Base-by-base conservation (phyloP, 2,797 vertebrate species). In the Antrozous pallidus region DNA sequence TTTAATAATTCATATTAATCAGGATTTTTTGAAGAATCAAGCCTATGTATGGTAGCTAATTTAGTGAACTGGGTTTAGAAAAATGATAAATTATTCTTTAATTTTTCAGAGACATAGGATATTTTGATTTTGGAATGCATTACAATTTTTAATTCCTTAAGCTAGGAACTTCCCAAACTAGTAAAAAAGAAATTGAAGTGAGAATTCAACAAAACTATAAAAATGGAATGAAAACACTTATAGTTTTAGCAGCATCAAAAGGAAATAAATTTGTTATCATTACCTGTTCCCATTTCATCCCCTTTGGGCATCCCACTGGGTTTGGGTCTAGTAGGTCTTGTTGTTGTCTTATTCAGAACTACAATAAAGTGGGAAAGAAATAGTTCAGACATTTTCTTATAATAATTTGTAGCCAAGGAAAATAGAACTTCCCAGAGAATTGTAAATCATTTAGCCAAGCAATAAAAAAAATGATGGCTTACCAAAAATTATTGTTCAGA, bases 281-380 rank as follows among this genome's bases (percentile, higher is more conserved):
- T 96, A 97, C 95, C 96, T 97, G 84, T 77, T 90, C 63, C 93
- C 26, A 96, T 94, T 95, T 97, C 97, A 94, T 94, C 96, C 84
- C 6, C 94, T 70, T 56, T 86, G 75, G 90, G 80, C 24, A 93
- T 82, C 54, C 90, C 97, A 83, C 92, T 96, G 91, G 97, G 90
- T 97, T 73, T 98, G 95, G 97, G 95, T 95, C 97, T 98, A 54
- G 65, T 7, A 69, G 98, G 97, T 94, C 91, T 96, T 73, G 84
- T 51, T 65, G 97, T 97, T 94, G 98, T 98, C 81, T 49, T 98
- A 74, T 92, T 97, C 71, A 96, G 69, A 97, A 42, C 98, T 98
- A 90, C 16, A 95, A 94, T 69, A 79, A 81, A 93, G 74, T 79
- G 13, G 38, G 93, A 85, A 61, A 96, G 82, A 38, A 88, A 92